These are phyloP conservation scores for Eubucco bourcierii DNA, from an alignment of 2,113 vertebrate species.

Conservation along the genomic window DNA sequence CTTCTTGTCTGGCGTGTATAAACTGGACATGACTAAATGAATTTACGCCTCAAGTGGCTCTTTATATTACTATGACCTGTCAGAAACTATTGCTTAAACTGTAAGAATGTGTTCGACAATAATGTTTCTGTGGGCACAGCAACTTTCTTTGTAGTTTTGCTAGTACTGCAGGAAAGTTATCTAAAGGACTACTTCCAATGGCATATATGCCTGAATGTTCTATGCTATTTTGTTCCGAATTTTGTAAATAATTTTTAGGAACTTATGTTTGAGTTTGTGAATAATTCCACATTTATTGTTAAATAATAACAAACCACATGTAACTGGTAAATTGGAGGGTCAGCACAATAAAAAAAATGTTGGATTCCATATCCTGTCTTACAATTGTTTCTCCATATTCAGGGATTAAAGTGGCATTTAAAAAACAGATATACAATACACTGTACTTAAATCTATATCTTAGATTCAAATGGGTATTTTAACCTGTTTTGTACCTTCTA, in stretches of 20 bases:
- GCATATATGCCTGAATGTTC: background rate
- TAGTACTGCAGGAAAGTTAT: background rate
- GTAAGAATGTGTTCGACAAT: background rate
- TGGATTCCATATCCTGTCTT: background rate
- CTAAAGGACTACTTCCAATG: background rate
- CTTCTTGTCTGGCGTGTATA: background rate
- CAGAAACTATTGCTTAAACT: constrained; percentile 30
- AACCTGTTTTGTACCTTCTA: background rate
- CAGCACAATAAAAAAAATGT: background rate
- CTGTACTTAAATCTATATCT: background rate
- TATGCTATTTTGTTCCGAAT: background rate
- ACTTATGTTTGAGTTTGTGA: background rate
- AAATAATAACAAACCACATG: background rate
- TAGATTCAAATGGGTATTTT: background rate
- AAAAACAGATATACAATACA: background rate
- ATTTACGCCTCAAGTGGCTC: constrained; percentile 19
- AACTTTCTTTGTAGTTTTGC: background rate
- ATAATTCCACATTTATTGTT: background rate
- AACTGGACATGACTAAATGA: constrained; percentile 41
- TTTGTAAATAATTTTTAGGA: background rate
- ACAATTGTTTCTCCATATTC: background rate
- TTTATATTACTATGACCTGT: constrained; percentile 3
- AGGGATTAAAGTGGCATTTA: background rate
- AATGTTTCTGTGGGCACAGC: constrained; percentile 13
- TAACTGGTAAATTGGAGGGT: background rate